Evolutionary conservation across 2,113 vertebrate genomes (phyloP), one percentile per base, ranked within the genome.

Genomic region (Nanorana parkeri): DNA sequence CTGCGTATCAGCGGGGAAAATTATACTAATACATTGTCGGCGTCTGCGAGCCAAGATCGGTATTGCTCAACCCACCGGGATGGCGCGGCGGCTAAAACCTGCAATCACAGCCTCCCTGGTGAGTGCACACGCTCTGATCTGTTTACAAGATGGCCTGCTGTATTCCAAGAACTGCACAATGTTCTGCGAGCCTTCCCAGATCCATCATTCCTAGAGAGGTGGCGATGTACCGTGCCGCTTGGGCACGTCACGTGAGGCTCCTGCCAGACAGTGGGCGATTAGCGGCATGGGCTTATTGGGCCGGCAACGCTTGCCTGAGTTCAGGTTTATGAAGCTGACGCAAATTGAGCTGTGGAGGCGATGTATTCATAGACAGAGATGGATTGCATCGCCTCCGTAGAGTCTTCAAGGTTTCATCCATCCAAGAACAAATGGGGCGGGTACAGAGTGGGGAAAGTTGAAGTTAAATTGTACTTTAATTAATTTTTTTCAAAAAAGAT

Each of bases 71-170:
- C 51, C 0, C 32, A 17, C 23, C 21, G 24, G 36, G 5, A 51
- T 63, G 20, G 8, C 56, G 26, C 26, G 58, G n/a, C 1, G 41
- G 15, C 56, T 47, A 28, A 17, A 54, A 28, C 28, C 61, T 10
- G 28, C 41, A 63, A 76, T 76, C 63, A 64, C 58, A 21, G 55
- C 36, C 29, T 51, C 28, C 63, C 21, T 47, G 58, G 60, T 41
- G 28, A 52, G 51, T 52, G 8, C 23, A 20, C 28, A 64, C 24
- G 4, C 20, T 11, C n/a, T 77, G 60, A 77, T 77, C 36, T 51
- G 41, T 52, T 47, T 52, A 65, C 60, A 11, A 21, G 2, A 5
- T 17, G 32, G 26, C 32, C 3, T 20, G 24, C 29, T 76, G 20
- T 64, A 63, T 51, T 65, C 23, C 74, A 26, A 26, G 36, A 17